phyloP scores from a whole-genome alignment of 2,888 invertebrate genomes.

The Drosophila demipolita region DNA sequence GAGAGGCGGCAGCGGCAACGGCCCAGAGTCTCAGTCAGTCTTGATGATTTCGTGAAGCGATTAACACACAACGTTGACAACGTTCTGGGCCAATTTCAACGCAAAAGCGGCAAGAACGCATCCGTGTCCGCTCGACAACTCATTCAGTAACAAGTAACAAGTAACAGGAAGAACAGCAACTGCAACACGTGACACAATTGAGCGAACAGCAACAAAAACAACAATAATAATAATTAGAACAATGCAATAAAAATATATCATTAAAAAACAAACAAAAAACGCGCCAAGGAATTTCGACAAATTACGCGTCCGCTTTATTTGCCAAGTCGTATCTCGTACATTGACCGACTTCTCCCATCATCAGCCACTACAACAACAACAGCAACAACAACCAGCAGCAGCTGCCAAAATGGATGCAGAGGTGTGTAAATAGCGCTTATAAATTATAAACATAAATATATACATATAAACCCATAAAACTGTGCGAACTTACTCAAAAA shows the following conservation, averaged over 20 bases:
- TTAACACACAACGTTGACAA: slow-evolving; percentile 70
- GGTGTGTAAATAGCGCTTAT: slow-evolving; percentile 60
- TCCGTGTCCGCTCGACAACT: slow-evolving; percentile 19
- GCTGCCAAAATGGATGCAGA: slow-evolving; percentile 68
- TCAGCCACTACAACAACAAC: slow-evolving; percentile 13
- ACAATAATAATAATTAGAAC: slow-evolving; percentile 16
- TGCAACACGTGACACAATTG: slow-evolving; percentile 28
- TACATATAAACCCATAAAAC: neutral
- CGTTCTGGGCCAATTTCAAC: slow-evolving; percentile 43
- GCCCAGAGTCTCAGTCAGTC: slow-evolving; percentile 70
- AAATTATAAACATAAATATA: neutral
- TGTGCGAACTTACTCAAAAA: slow-evolving; percentile 3
- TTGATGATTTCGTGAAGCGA: slow-evolving; percentile 83
- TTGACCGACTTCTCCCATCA: slow-evolving; percentile 58
- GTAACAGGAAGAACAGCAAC: neutral
- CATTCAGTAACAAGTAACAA: slow-evolving; percentile 3
- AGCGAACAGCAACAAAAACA: slow-evolving; percentile 12
- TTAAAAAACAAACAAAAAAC: slow-evolving; percentile 58
- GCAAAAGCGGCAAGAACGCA: slow-evolving; percentile 16
- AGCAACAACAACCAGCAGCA: slow-evolving; percentile 20
- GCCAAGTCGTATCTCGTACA: slow-evolving; percentile 40
- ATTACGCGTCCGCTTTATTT: slow-evolving; percentile 49
- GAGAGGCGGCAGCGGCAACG: slow-evolving; percentile 28
- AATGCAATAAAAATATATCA: slow-evolving; percentile 63
- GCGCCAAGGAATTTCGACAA: slow-evolving; percentile 48